phyloP scores from a whole-genome alignment of 1,140 invertebrate genomes.

The Gonioctena quinquepunctata region DNA sequence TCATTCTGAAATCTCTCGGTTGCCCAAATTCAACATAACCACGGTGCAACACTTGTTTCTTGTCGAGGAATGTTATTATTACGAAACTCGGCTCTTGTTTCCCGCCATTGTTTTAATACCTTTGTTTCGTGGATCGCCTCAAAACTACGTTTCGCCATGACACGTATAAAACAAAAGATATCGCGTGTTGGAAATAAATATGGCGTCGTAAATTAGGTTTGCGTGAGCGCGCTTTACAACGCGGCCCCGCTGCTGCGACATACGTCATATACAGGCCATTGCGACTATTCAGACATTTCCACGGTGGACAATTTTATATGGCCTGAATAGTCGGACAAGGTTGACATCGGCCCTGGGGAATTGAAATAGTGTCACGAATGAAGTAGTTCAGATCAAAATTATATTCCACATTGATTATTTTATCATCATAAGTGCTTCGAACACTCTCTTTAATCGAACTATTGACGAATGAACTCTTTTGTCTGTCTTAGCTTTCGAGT shows the following conservation, averaged over 20 bases:
- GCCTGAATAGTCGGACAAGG: neutral
- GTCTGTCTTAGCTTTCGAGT: too few species aligned
- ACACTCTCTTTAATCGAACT: too few species aligned
- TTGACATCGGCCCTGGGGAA: neutral
- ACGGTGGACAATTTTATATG: constrained; percentile 11
- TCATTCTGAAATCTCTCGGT: neutral
- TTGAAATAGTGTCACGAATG: too few species aligned
- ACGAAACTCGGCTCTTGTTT: constrained; percentile 12
- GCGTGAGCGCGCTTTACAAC: constrained; percentile 52
- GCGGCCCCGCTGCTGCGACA: constrained; percentile 33
- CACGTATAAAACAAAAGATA: constrained; percentile 55
- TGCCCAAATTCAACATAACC: neutral
- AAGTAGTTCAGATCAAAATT: too few species aligned
- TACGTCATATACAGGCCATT: constrained; percentile 46
- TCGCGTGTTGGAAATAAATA: constrained; percentile 54
- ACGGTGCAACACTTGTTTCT: neutral
- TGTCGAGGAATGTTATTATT: neutral
- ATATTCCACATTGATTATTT: too few species aligned
- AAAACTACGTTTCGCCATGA: constrained; percentile 49
- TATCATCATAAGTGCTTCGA: too few species aligned
- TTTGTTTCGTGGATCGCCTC: constrained; percentile 35
- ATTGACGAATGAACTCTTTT: too few species aligned
- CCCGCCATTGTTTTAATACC: constrained; percentile 36
- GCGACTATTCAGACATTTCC: constrained; percentile 11
- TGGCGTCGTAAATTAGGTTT: constrained; percentile 54